Evolutionary conservation across 2,888 invertebrate genomes (phyloP).

Genomic region (Clusia tigrina): DNA sequence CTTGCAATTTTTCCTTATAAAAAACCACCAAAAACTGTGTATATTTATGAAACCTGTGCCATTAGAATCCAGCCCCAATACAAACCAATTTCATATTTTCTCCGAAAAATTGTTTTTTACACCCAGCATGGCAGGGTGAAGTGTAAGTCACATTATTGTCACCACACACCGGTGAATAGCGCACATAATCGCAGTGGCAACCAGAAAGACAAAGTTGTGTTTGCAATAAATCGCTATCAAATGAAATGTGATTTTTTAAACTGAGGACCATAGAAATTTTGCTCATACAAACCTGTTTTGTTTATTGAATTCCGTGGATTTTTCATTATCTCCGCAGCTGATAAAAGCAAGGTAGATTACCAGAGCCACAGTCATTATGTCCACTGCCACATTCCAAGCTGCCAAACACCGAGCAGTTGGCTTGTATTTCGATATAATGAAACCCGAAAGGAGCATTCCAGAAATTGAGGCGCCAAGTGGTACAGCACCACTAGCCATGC

Average conservation of each 20-base stretch:
- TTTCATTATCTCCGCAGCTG: constrained; percentile 71
- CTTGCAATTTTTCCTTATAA: too few species aligned
- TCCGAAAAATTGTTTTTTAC: constrained; percentile 62
- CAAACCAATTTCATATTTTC: constrained; percentile 61
- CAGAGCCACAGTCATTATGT: constrained; percentile 70
- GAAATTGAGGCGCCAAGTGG: constrained; percentile 73
- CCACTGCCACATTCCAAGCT: constrained; percentile 73
- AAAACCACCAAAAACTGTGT: too few species aligned
- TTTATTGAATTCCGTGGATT: constrained; percentile 53
- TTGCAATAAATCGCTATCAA: constrained; percentile 29
- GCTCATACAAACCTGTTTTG: constrained; percentile 38
- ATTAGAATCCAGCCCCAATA: not conserved
- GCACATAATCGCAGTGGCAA: constrained; percentile 75
- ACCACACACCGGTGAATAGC: constrained; percentile 77
- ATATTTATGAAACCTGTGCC: too few species aligned
- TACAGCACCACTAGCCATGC: constrained; percentile 75
- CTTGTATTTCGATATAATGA: constrained; percentile 71
- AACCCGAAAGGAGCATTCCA: constrained; percentile 72
- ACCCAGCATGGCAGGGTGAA: constrained; percentile 82
- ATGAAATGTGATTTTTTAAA: not conserved
- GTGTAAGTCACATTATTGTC: constrained; percentile 72
- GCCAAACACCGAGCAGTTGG: constrained; percentile 72
- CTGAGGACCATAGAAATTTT: not conserved
- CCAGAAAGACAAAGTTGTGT: constrained; percentile 67
- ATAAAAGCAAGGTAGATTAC: constrained; percentile 72